A percentile compares a stretch with the other conserved stretches of the same genome.
Evolutionary conservation across 2,113 vertebrate species (phyloP).

Genomic region (Spea multiplicata): DNA sequence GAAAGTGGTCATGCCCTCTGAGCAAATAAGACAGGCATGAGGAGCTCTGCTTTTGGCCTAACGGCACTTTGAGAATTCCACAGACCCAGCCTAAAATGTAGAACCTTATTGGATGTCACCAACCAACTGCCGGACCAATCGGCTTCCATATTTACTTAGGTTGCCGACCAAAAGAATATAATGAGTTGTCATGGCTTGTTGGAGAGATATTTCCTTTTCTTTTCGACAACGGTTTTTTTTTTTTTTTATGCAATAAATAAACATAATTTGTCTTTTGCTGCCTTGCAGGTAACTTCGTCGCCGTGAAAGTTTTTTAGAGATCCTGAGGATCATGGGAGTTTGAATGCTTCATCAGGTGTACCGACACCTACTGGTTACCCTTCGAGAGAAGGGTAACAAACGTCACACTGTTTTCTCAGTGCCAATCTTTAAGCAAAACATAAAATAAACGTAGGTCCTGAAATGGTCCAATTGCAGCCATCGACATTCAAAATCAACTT

Average conservation of each 20-base stretch:
- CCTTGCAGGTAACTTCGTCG: too few species aligned
- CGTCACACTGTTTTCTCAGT: too few species aligned
- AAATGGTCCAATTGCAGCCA: slow-evolving; percentile 26
- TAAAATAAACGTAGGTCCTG: too few species aligned
- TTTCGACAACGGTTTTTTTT: slow-evolving; percentile 4
- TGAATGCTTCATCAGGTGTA: too few species aligned
- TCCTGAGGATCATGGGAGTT: too few species aligned
- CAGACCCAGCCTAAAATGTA: slow-evolving; percentile 53
- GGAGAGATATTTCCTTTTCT: slow-evolving; percentile 53
- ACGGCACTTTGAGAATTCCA: slow-evolving; percentile 61
- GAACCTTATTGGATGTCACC: slow-evolving; percentile 58
- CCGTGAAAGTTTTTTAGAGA: too few species aligned
- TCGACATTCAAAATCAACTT: slow-evolving; percentile 41
- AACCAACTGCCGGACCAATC: slow-evolving; percentile 60
- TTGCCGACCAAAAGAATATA: slow-evolving; percentile 59
- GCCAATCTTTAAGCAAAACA: too few species aligned
- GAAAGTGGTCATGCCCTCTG: slow-evolving; percentile 76
- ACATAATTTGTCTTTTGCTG: too few species aligned
- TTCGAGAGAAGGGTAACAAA: too few species aligned
- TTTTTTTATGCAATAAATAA: too few species aligned
- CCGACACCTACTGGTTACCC: too few species aligned
- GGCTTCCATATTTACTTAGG: slow-evolving; percentile 49
- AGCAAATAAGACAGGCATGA: slow-evolving; percentile 77
- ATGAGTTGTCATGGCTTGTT: slow-evolving; percentile 58
- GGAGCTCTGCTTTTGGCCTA: slow-evolving; percentile 65